Percentiles rank a stretch among this genome's conserved stretches.
Evolutionary conservation across 2,888 invertebrate genomes (phyloP).

Genomic region (Euzetes globulus): DNA sequence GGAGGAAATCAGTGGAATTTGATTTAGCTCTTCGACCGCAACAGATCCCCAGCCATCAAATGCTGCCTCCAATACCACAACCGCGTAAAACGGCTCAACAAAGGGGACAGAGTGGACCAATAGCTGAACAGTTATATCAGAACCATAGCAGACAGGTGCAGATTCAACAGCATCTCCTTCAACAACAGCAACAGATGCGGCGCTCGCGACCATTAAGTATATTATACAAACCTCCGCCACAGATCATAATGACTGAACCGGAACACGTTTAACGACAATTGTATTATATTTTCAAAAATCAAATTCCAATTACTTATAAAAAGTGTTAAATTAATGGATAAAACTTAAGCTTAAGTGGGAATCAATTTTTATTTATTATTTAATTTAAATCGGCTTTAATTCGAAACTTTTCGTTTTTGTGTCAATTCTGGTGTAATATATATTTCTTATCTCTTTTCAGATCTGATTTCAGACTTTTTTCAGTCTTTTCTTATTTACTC

Average conservation of each 20-base stretch:
- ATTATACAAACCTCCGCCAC: slow-evolving; percentile 43
- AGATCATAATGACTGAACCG: slow-evolving; percentile 40
- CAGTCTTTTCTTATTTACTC: background rate
- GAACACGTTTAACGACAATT: slow-evolving; percentile 34
- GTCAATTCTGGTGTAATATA: slow-evolving; percentile 3
- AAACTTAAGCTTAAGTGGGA: background rate
- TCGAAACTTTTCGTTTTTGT: background rate
- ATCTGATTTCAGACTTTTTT: background rate
- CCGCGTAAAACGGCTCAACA: slow-evolving; percentile 34
- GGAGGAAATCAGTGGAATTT: slow-evolving; percentile 38
- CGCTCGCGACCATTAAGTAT: slow-evolving; percentile 42
- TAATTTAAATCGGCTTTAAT: background rate
- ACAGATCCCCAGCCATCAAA: slow-evolving; percentile 19
- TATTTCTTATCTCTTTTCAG: background rate
- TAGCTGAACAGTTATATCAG: slow-evolving; percentile 19
- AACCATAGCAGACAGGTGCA: slow-evolving; percentile 26
- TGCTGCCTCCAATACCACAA: slow-evolving; percentile 32
- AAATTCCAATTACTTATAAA: background rate
- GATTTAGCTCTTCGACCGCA: slow-evolving; percentile 33
- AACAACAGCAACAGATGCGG: slow-evolving; percentile 36
- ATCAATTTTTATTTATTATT: background rate
- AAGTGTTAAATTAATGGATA: background rate
- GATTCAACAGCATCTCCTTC: slow-evolving; percentile 32
- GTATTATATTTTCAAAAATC: background rate
- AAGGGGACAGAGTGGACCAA: background rate